phyloP scores from a whole-genome alignment of 2,888 invertebrate species.

The Phyllotreta cruciferae region DNA sequence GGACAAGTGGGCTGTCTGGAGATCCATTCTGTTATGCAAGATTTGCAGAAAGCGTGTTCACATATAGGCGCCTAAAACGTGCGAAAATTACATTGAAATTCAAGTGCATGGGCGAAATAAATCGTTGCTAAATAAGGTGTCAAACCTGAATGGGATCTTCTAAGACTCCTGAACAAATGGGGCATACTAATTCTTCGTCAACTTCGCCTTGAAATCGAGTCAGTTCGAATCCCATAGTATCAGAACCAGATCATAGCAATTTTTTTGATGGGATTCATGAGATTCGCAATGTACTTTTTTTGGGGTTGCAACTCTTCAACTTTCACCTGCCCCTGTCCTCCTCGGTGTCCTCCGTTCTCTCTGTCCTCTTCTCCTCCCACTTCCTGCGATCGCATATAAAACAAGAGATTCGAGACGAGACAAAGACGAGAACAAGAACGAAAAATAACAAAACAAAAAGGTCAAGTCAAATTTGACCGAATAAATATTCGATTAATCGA shows the following conservation, averaged over 20 bases:
- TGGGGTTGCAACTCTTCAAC: conserved; percentile 19
- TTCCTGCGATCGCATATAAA: too few relatives aligned
- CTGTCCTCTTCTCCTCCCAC: too few relatives aligned
- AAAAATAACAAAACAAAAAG: too few relatives aligned
- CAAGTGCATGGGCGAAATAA: conserved; percentile 1
- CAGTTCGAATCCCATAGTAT: conserved; percentile 90
- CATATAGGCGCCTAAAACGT: conserved; percentile 84
- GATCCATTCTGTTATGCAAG: conserved; percentile 95
- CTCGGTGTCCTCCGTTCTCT: background rate
- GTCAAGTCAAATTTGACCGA: too few relatives aligned
- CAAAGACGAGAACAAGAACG: too few relatives aligned
- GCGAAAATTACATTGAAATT: background rate
- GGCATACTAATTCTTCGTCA: conserved; percentile 95
- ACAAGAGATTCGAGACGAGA: too few relatives aligned
- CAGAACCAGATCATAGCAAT: conserved; percentile 34
- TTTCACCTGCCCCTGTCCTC: conserved; percentile 22
- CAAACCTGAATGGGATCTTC: conserved; percentile 93
- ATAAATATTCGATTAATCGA: too few relatives aligned
- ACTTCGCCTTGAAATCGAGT: conserved; percentile 94
- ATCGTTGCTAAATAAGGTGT: conserved; percentile 17
- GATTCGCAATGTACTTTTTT: conserved; percentile 25
- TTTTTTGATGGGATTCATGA: conserved; percentile 29
- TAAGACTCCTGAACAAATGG: conserved; percentile 94
- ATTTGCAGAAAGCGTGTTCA: conserved; percentile 95
- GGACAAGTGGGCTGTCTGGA: conserved; percentile 94